These are phyloP conservation scores for Penaeus japonicus DNA, from an alignment of 1,140 invertebrate genomes.

Conservation along the genomic window DNA sequence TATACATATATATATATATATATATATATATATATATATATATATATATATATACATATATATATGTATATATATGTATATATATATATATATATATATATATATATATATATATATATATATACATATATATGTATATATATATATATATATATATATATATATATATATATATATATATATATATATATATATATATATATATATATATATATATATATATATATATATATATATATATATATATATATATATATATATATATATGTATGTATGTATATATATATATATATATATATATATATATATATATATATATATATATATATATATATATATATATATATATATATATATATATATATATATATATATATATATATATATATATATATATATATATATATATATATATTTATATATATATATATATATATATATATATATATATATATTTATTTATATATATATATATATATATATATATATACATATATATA, in stretches of 20 bases:
- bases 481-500: too few relatives aligned
- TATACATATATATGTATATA: background rate
- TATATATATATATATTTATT: too few relatives aligned
- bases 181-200: background rate
- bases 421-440: too few relatives aligned
- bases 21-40: background rate
- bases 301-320: too few relatives aligned
- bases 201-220: constrained; percentile 6
- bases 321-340: too few relatives aligned
- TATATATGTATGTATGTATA: background rate
- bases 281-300: too few relatives aligned
- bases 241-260: background rate
- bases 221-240: constrained; percentile 6
- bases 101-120: constrained; percentile 6
- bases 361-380: too few relatives aligned
- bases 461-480: too few relatives aligned
- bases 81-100: constrained; percentile 6
- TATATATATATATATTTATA: too few relatives aligned
- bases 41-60: background rate
- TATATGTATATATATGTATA: background rate
- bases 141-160: constrained; percentile 6
- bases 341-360: too few relatives aligned
- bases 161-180: constrained; percentile 6
- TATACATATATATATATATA: too few relatives aligned
- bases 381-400: too few relatives aligned